Conservation (phyloP, 2,888 invertebrate genomes). For the Xylota sylvarum region DNA sequence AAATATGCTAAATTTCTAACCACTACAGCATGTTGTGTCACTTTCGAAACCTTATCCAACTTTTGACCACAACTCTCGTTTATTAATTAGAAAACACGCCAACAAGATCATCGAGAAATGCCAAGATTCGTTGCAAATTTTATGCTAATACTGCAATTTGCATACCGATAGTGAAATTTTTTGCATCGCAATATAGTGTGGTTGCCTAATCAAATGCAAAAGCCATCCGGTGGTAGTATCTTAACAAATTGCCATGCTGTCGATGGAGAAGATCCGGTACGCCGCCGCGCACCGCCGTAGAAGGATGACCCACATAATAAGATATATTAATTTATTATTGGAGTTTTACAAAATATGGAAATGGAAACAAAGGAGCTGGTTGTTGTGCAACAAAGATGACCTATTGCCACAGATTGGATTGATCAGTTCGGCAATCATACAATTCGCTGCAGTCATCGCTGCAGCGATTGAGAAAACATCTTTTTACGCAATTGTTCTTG, state of each 20-base stretch:
- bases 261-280: neutral
- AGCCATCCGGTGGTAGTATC: constrained; percentile 4
- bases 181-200: constrained; percentile 15
- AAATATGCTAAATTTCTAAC: constrained; percentile 28
- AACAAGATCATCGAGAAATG: constrained; percentile 4
- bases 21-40: constrained; percentile 18
- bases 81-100: constrained; percentile 3
- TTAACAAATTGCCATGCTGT: constrained; percentile 11
- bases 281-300: neutral
- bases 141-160: constrained; percentile 38
- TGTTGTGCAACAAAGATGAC: constrained; percentile 2
- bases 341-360: constrained; percentile 10
- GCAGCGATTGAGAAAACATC: neutral
- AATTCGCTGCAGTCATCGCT: constrained; percentile 6
- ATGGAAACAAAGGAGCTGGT: neutral
- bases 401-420: neutral
- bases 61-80: constrained; percentile 3
- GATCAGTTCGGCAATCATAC: neutral
- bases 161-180: constrained; percentile 9
- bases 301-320: constrained; percentile 32
- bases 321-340: constrained; percentile 20
- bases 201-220: constrained; percentile 22
- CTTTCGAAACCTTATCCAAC: neutral
- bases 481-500: constrained; percentile 28
- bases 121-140: constrained; percentile 26